Conservation (phyloP, 2,888 invertebrate genomes). For the Pandemis cinnamomeana region DNA sequence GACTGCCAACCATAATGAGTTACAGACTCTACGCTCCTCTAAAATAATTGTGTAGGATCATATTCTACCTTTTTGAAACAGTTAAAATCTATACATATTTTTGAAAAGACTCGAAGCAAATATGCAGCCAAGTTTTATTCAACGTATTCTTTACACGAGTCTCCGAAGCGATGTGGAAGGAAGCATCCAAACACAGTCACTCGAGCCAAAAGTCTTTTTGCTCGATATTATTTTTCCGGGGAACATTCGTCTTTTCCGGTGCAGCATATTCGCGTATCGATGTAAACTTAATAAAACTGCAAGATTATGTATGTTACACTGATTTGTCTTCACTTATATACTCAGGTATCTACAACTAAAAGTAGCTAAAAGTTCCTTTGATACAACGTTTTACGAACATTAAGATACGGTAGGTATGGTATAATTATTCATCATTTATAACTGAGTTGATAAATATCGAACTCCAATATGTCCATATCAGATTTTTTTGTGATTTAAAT, state of each 20-base stretch:
- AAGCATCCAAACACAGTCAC: slow-evolving; percentile 14
- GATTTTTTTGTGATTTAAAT: too few species aligned
- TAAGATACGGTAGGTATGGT: too few species aligned
- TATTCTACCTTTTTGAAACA: background rate
- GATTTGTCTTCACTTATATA: background rate
- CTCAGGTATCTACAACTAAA: too few species aligned
- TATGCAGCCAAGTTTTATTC: background rate
- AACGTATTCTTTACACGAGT: slow-evolving; percentile 4
- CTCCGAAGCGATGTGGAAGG: slow-evolving; percentile 19
- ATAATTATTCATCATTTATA: too few species aligned
- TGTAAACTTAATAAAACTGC: background rate
- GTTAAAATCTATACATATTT: background rate
- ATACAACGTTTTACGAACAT: too few species aligned
- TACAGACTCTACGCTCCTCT: too few species aligned
- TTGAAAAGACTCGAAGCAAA: background rate
- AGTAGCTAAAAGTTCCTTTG: too few species aligned
- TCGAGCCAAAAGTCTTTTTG: slow-evolving; percentile 26
- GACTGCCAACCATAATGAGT: too few species aligned
- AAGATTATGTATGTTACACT: background rate
- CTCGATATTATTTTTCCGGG: slow-evolving; percentile 13
- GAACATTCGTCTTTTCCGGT: background rate
- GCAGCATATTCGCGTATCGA: background rate
- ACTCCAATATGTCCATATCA: too few species aligned
- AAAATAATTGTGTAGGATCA: too few species aligned
- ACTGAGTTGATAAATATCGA: too few species aligned